Evolutionary conservation across 2,113 vertebrate genomes (phyloP), one percentile per base, ranked within the genome.

Genomic region (Pipra filicauda): DNA sequence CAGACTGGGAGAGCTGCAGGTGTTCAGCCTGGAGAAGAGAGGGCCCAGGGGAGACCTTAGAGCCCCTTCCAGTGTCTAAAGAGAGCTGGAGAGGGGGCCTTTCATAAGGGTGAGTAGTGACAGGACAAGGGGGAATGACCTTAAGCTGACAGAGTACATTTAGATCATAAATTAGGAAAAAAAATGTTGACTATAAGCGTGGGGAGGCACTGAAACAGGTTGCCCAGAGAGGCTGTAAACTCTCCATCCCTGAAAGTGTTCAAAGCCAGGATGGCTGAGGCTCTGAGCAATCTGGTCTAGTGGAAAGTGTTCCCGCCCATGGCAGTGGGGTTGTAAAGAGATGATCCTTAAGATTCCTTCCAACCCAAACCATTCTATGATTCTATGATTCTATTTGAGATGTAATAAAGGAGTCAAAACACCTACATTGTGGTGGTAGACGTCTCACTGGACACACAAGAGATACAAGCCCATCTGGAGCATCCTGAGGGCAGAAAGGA

Each of bases 161-260:
- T 70, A 19, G 1, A 48, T 12, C 24, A 15, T 18, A 16, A 55
- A 23, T 31, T 12, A 55, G 2, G 31, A 14, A 26, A n/a, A 43
- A 57, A 48, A 31, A 3, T 18, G 11, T 35, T 62, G 49, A 18
- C 8, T 19, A 3, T 15, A 35, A 11, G 21, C 2, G 4, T 13
- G 21, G 12, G 28, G 61, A 44, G 28, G 12, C 19, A 7, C 15
- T 74, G 27, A 33, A 15, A 74, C 1, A 21, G 33, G 15, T 20
- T 39, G 0, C 7, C 28, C 39, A 46, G 39, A 44, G 27, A 16
- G 43, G 15, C 13, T 67, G 33, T 41, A n/a, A 46, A 19, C 5
- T 21, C 4, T 7, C 2, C 2, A 46, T 1, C 8, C 4, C 24
- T 62, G 54, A 6, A 61, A 61, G 6, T 48, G 14, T 54, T 10